Evolutionary conservation across 2,113 vertebrate species (phyloP).

Genomic region (Marmota monax): DNA sequence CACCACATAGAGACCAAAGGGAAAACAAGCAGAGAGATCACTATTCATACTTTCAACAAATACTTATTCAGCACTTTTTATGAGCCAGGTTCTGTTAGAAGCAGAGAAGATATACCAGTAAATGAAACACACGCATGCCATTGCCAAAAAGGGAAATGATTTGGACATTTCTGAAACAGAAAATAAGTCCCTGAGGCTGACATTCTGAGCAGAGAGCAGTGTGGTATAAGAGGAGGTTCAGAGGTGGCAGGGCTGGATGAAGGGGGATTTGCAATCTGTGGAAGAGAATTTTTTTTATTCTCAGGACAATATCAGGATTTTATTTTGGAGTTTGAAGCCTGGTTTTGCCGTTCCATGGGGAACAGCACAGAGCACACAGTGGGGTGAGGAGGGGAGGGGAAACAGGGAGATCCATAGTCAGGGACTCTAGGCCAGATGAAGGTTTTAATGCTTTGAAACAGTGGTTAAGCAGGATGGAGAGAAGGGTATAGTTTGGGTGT

Average conservation of each 20-base stretch:
- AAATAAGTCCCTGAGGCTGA: background rate
- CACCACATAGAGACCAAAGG: background rate
- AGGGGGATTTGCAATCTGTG: too few relatives aligned
- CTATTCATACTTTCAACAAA: constrained; percentile 1
- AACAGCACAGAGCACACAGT: background rate
- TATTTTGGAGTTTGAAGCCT: background rate
- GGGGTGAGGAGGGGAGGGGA: fast-evolving
- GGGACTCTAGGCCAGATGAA: background rate
- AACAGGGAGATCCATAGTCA: background rate
- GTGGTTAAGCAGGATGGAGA: background rate
- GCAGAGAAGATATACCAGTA: background rate
- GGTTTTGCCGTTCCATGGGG: background rate
- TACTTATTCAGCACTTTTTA: constrained; percentile 4
- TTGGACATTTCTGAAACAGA: background rate
- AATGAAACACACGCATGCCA: background rate
- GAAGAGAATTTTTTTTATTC: background rate
- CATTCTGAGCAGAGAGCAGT: background rate
- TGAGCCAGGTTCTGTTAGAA: constrained; percentile 1
- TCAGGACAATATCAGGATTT: background rate
- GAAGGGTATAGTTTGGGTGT: background rate
- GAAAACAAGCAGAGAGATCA: background rate
- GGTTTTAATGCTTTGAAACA: background rate
- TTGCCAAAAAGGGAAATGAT: background rate
- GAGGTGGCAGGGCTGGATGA: background rate
- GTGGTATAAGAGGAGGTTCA: background rate